Evolutionary conservation across 2,113 vertebrate genomes (phyloP), one percentile per base, ranked within the genome.

Genomic region (Gambusia holbrooki): DNA sequence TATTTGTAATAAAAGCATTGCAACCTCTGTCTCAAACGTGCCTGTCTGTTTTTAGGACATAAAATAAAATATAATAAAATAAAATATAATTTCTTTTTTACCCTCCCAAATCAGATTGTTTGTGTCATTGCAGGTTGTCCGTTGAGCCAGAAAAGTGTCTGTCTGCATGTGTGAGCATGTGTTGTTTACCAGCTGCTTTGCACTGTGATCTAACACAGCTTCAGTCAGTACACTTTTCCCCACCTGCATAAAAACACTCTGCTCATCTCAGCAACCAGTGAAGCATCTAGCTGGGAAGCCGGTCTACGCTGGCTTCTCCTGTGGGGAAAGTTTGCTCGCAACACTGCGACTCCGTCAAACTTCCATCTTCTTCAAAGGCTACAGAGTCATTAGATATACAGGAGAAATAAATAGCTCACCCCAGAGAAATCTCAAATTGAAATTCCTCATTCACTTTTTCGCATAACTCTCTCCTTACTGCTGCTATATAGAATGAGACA

Each of bases 361-460:
- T 83, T 88, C 82, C 84, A 85, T 93, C 88, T 84, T 92, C 91
- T 92, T 94, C 86, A 90, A 93, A 94, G 86, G 85, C 84, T 81
- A 77, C 82, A 67, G 29, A 87, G 84, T 90, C 87, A 91, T 93
- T 90, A 91, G 84, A 90, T 88, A 86, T 89, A 91, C 87, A 73
- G 81, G 75, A 28, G 69, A 91, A 89, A 93, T 92, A 90, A 92
- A 91, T 87, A 90, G 87, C 84, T 84, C 84, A 82, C 89, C 88
- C 84, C 73, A 71, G 87, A 90, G 90, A 90, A 83, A 88, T 79
- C 83, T 68, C 0, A 19, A 73, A 85, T 82, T 84, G 85, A 82
- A 82, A 82, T 86, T 79, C 76, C 79, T 93, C 80, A 89, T 89
- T 91, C 87, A 82, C 78, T 79, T 77, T 73, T 86, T 89, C 75